These are phyloP conservation scores for Oreochromis spilurus DNA, from an alignment of 2,113 vertebrate species.

Conservation along the genomic window DNA sequence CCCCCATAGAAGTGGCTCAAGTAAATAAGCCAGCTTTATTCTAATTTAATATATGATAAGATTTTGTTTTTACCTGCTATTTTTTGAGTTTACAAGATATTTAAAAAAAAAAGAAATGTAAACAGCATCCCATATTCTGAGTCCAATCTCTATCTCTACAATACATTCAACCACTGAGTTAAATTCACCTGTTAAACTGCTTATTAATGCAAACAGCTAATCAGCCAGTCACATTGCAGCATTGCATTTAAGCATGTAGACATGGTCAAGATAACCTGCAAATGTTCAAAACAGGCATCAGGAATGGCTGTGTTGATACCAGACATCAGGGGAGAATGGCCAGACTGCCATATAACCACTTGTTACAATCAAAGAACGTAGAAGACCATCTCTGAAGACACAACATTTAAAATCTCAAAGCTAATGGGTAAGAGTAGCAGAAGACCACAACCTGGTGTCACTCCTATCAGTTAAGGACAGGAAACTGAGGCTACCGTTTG, in stretches of 20 bases:
- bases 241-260: neutral
- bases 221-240: neutral
- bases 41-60: neutral
- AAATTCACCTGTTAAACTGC: neutral
- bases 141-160: neutral
- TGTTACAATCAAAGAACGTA: neutral
- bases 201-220: neutral
- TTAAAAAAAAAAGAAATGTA: neutral
- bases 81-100: neutral
- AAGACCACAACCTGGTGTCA: neutral
- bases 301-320: neutral
- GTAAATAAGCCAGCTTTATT: neutral
- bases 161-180: neutral
- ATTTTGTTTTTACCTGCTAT: neutral
- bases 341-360: neutral
- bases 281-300: neutral
- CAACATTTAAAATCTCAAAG: neutral
- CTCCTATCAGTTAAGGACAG: neutral
- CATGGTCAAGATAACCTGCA: neutral
- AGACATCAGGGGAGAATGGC: neutral
- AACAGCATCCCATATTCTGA: neutral
- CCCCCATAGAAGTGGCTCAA: neutral
- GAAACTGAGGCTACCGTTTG: neutral
- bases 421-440: neutral
- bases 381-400: neutral